phyloP scores from a whole-genome alignment of 2,113 vertebrate genomes.

The Eolophus roseicapilla region DNA sequence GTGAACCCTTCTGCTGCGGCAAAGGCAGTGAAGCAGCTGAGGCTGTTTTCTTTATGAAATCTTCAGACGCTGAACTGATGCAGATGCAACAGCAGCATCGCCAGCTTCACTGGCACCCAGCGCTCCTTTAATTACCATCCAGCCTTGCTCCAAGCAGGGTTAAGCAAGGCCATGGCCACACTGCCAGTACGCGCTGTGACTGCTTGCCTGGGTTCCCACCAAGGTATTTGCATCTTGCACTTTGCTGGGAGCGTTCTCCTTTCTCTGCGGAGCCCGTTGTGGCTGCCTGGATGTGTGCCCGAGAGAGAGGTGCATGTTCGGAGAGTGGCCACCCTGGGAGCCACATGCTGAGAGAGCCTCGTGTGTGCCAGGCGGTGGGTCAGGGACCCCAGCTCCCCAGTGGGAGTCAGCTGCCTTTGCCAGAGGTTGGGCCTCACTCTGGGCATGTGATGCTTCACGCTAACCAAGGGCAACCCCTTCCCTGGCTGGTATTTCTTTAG shows the following conservation, averaged over 20 bases:
- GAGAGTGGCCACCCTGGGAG: not conserved
- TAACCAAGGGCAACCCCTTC: not conserved
- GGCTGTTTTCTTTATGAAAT: not conserved
- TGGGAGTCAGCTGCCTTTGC: not conserved
- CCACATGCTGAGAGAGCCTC: not conserved
- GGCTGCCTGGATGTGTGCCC: not conserved
- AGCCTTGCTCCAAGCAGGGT: not conserved
- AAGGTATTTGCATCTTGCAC: not conserved
- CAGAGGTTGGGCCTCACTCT: not conserved
- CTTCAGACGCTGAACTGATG: not conserved
- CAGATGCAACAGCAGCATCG: not conserved
- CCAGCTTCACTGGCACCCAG: not conserved
- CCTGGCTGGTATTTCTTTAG: not conserved
- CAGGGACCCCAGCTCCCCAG: not conserved
- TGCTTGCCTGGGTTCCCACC: not conserved
- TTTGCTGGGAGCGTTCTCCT: not conserved
- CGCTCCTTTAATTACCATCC: not conserved
- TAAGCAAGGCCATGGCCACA: not conserved
- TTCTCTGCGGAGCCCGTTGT: not conserved
- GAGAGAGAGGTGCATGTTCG: not conserved
- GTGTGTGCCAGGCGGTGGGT: fast-evolving
- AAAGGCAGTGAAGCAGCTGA: not conserved
- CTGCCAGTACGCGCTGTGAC: not conserved
- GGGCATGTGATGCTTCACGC: not conserved
- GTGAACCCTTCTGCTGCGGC: not conserved